A percentile compares a stretch with the other conserved stretches of the same genome.
phyloP scores from a whole-genome alignment of 2,888 invertebrate species.

The Drosophila borealis region DNA sequence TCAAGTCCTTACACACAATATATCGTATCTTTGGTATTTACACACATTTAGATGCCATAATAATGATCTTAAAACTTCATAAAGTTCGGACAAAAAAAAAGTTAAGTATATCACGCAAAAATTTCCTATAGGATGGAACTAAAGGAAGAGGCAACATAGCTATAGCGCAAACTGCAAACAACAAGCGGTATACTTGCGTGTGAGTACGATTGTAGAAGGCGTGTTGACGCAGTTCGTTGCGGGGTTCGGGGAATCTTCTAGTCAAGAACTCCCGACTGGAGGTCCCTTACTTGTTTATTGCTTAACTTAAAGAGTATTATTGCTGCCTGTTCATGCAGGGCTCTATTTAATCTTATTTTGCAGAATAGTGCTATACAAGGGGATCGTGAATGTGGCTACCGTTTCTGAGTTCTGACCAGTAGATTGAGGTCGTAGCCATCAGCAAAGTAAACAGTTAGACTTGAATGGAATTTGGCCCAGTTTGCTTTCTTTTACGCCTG shows the following conservation, averaged over 20 bases:
- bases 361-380: slow-evolving; percentile 15
- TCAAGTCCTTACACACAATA: too few species aligned
- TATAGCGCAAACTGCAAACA: too few species aligned
- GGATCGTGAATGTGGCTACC: slow-evolving; percentile 35
- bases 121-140: too few species aligned
- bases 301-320: neutral
- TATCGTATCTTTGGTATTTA: too few species aligned
- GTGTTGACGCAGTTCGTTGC: neutral
- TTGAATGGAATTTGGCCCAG: slow-evolving; percentile 76
- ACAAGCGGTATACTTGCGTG: too few species aligned
- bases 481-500: slow-evolving; percentile 76
- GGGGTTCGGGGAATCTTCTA: neutral
- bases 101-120: too few species aligned
- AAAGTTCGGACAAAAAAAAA: too few species aligned
- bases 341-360: neutral
- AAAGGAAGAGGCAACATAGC: too few species aligned
- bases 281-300: neutral
- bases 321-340: slow-evolving; percentile 4
- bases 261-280: neutral
- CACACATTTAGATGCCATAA: too few species aligned
- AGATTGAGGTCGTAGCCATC: slow-evolving; percentile 59
- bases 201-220: too few species aligned
- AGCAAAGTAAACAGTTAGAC: slow-evolving; percentile 74
- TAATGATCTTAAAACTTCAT: too few species aligned
- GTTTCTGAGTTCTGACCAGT: slow-evolving; percentile 33